phyloP scores from a whole-genome alignment of 2,888 invertebrate genomes.

The Meloe dianella region DNA sequence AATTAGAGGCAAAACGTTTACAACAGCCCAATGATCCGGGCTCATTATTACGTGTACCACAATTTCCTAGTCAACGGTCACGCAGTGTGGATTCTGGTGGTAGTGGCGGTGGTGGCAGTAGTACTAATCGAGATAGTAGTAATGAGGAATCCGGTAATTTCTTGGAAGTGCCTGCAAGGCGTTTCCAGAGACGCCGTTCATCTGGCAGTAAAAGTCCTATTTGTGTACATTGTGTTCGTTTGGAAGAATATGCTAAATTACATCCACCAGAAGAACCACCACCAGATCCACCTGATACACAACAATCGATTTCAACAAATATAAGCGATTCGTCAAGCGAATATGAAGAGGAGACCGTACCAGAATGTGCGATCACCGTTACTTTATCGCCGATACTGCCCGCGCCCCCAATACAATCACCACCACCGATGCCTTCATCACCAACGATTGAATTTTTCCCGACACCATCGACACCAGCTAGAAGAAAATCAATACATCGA shows the following conservation, averaged over 20 bases:
- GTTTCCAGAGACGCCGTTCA: constrained; percentile 69
- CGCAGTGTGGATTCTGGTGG: constrained; percentile 82
- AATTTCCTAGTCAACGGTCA: constrained; percentile 72
- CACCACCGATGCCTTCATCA: constrained; percentile 57
- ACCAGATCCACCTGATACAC: constrained; percentile 49
- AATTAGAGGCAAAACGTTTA: constrained; percentile 75
- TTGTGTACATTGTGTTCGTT: constrained; percentile 79
- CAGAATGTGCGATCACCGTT: constrained; percentile 68
- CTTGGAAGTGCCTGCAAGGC: constrained; percentile 63
- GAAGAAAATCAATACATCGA: constrained; percentile 78
- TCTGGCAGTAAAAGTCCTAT: constrained; percentile 72
- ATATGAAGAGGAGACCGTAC: constrained; percentile 55
- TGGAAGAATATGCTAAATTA: constrained; percentile 74
- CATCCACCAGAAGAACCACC: constrained; percentile 59
- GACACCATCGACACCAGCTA: constrained; percentile 51
- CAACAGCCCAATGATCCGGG: constrained; percentile 55
- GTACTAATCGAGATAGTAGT: not conserved
- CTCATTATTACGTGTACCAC: constrained; percentile 70
- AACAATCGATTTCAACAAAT: constrained; percentile 55
- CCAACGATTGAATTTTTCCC: constrained; percentile 67
- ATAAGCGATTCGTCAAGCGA: constrained; percentile 64
- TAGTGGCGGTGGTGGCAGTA: constrained; percentile 49
- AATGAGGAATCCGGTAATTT: constrained; percentile 67
- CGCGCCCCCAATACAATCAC: constrained; percentile 56
- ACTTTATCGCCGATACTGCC: constrained; percentile 68